These are phyloP conservation scores for Crenichthys baileyi DNA, from an alignment of 2,797 vertebrate genomes.

Conservation along the genomic window DNA sequence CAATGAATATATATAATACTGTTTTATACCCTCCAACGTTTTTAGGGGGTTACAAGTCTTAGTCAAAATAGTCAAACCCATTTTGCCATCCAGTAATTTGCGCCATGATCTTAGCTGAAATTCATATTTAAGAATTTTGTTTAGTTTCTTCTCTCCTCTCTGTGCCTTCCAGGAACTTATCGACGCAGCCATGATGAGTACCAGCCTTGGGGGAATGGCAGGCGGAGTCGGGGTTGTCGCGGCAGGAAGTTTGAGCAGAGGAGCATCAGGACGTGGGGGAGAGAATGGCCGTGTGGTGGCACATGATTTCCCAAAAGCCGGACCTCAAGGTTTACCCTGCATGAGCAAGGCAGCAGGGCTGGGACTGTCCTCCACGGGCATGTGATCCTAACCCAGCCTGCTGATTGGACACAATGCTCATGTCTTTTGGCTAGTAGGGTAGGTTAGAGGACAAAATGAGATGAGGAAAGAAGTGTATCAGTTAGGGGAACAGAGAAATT, in stretches of 20 bases:
- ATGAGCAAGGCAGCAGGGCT: slow-evolving; percentile 93
- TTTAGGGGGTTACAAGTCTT: too few species aligned
- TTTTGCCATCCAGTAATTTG: too few species aligned
- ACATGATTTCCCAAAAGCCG: slow-evolving; percentile 89
- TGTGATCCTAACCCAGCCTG: slow-evolving; percentile 78
- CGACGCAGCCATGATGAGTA: slow-evolving; percentile 93
- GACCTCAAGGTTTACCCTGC: slow-evolving; percentile 93
- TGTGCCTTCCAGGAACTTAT: slow-evolving; percentile 88
- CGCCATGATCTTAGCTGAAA: neutral
- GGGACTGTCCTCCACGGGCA: slow-evolving; percentile 91
- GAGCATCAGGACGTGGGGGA: slow-evolving; percentile 83
- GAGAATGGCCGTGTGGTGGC: slow-evolving; percentile 94
- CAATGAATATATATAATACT: too few species aligned
- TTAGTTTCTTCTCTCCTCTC: neutral
- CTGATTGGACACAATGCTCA: slow-evolving; percentile 52
- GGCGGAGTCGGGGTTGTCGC: slow-evolving; percentile 29
- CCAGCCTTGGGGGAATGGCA: slow-evolving; percentile 82
- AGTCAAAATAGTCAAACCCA: too few species aligned
- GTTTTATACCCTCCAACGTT: too few species aligned
- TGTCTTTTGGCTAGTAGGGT: slow-evolving; percentile 2
- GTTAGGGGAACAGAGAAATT: neutral
- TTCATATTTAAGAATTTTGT: neutral
- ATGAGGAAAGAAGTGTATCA: neutral
- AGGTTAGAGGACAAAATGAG: neutral
- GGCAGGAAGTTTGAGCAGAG: slow-evolving; percentile 49